phyloP scores from a whole-genome alignment of 2,888 invertebrate genomes.

The Magallana nippona region DNA sequence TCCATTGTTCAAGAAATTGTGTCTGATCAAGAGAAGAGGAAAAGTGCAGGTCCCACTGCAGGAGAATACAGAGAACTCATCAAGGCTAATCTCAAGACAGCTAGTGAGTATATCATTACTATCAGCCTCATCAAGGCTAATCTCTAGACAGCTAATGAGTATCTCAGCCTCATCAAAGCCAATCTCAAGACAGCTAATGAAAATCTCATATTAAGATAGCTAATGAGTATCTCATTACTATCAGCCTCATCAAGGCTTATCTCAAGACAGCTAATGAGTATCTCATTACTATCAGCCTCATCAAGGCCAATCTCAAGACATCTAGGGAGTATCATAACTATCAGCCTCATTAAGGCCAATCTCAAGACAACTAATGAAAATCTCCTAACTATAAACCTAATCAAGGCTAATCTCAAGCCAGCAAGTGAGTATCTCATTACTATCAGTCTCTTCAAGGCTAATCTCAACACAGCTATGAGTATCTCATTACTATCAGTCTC shows the following conservation, averaged over 20 bases:
- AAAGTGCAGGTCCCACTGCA: conserved; percentile 71
- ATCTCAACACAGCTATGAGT: too few species aligned
- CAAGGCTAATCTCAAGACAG: conserved; percentile 69
- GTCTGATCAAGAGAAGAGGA: conserved; percentile 62
- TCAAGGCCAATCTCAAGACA: conserved; percentile 69
- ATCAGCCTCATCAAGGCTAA: conserved; percentile 66
- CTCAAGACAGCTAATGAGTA: conserved; percentile 71
- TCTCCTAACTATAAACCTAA: too few species aligned
- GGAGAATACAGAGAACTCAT: conserved; percentile 74
- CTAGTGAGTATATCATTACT: conserved; percentile 62
- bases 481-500: too few species aligned
- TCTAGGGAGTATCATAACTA: conserved; percentile 66
- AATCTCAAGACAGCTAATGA: conserved; percentile 63
- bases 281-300: conserved; percentile 67
- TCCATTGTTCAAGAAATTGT: conserved; percentile 67
- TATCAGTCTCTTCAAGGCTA: too few species aligned
- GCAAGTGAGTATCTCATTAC: too few species aligned
- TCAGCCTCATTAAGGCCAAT: too few species aligned
- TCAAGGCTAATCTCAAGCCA: too few species aligned
- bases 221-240: too few species aligned
- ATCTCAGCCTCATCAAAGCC: conserved; percentile 61
- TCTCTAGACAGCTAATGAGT: conserved; percentile 71
- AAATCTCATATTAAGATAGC: conserved; percentile 53
- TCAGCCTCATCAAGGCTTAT: conserved; percentile 65
- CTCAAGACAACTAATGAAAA: too few species aligned